Percentiles rank a stretch among this genome's conserved stretches.
Conservation (phyloP, 2,888 invertebrate genomes). For the Norana najaformis region DNA sequence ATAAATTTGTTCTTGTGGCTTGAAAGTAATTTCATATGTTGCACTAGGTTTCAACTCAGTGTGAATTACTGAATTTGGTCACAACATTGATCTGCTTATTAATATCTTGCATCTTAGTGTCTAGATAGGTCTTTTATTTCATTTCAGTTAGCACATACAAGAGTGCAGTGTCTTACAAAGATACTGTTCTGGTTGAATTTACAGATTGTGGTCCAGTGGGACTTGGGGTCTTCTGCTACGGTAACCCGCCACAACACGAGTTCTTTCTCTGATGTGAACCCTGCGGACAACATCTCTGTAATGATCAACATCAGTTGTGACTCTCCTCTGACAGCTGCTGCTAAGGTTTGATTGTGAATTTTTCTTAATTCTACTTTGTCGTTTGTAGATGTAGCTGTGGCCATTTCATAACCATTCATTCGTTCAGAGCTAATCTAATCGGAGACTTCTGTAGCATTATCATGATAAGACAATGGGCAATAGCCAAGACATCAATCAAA, state of each 20-base stretch:
- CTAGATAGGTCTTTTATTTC: too few species aligned
- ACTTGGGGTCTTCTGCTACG: not conserved
- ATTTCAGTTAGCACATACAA: not conserved
- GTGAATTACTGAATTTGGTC: too few species aligned
- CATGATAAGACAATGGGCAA: too few species aligned
- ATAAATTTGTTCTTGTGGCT: too few species aligned
- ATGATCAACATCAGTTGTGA: conserved; percentile 18
- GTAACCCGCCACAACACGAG: not conserved
- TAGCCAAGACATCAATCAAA: too few species aligned
- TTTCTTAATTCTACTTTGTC: not conserved
- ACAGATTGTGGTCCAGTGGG: not conserved
- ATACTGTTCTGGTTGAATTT: not conserved
- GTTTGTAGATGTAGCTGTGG: not conserved
- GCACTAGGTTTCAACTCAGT: too few species aligned
- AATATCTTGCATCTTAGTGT: not conserved
- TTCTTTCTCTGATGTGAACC: not conserved
- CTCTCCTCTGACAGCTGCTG: not conserved
- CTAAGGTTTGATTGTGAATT: not conserved
- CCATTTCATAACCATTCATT: not conserved
- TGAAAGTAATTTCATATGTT: too few species aligned
- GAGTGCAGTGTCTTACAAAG: not conserved
- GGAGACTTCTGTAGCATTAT: not conserved
- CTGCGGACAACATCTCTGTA: not conserved
- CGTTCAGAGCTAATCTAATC: not conserved
- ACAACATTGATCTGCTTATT: not conserved